phyloP scores from a whole-genome alignment of 2,888 invertebrate species.

The Lymantria monacha region DNA sequence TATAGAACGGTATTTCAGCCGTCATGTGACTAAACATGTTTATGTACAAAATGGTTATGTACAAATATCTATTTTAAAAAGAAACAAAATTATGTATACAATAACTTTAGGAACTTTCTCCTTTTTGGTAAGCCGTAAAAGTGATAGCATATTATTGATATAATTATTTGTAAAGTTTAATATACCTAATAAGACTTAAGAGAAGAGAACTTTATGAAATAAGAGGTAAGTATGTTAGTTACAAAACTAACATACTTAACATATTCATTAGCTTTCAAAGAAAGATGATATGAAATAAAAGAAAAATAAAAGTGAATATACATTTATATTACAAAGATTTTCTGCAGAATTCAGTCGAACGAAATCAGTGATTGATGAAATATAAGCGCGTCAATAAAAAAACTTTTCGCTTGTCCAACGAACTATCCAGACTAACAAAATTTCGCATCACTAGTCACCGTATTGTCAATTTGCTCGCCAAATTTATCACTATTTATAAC shows the following conservation, averaged over 20 bases:
- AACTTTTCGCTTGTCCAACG: slow-evolving; percentile 18
- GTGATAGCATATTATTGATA: too few species aligned
- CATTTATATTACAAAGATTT: slow-evolving; percentile 3
- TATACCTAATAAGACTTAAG: too few species aligned
- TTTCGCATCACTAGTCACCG: slow-evolving; percentile 40
- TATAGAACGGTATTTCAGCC: too few species aligned
- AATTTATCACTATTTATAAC: slow-evolving; percentile 75
- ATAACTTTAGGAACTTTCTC: too few species aligned
- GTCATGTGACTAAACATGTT: too few species aligned
- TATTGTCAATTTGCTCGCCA: slow-evolving; percentile 64
- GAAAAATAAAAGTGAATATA: slow-evolving; percentile 2
- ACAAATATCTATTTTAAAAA: too few species aligned
- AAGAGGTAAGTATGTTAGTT: too few species aligned
- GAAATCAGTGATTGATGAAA: slow-evolving; percentile 18
- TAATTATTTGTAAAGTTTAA: too few species aligned
- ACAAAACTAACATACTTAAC: not conserved
- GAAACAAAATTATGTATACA: too few species aligned
- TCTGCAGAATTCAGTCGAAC: slow-evolving; percentile 7
- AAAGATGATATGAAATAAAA: slow-evolving; percentile 1
- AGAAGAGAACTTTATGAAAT: too few species aligned
- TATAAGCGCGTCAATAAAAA: slow-evolving; percentile 9
- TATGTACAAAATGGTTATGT: too few species aligned
- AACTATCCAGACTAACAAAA: slow-evolving; percentile 18
- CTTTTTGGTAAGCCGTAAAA: too few species aligned
- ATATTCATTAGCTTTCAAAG: not conserved